A percentile compares a stretch with the other conserved stretches of the same genome.
phyloP scores from a whole-genome alignment of 2,113 vertebrate species.

The Phrynosoma platyrhinos region DNA sequence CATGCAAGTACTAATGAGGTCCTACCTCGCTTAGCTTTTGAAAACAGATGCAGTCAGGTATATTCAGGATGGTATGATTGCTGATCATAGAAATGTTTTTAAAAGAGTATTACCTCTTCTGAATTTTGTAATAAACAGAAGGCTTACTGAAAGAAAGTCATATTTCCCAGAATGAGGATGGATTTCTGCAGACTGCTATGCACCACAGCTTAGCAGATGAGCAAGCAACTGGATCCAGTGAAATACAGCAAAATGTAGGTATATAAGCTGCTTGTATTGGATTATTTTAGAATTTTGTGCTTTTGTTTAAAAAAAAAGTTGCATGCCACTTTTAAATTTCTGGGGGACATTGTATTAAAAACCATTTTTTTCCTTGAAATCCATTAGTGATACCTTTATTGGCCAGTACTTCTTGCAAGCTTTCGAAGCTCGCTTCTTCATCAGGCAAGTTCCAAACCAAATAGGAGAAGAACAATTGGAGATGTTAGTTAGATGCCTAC shows the following conservation, averaged over 20 bases:
- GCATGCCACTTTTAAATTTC: too few species aligned
- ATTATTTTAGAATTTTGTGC: not conserved
- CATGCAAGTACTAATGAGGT: too few species aligned
- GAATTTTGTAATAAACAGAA: conserved; percentile 54
- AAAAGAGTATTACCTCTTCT: not conserved
- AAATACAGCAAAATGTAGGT: conserved; percentile 72
- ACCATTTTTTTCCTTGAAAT: not conserved
- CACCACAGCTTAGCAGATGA: conserved; percentile 54
- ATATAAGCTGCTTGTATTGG: conserved; percentile 5
- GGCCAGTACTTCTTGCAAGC: too few species aligned
- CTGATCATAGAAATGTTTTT: not conserved
- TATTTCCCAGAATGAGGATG: conserved; percentile 39
- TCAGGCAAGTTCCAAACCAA: too few species aligned
- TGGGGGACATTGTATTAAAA: not conserved
- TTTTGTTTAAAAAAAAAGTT: not conserved
- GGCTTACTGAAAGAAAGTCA: conserved; percentile 53
- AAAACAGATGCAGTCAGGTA: too few species aligned
- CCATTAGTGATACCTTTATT: too few species aligned
- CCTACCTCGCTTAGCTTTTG: too few species aligned
- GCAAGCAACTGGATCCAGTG: conserved; percentile 40
- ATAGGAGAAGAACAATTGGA: too few species aligned
- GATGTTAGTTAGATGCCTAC: too few species aligned
- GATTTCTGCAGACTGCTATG: not conserved
- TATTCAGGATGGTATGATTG: too few species aligned
- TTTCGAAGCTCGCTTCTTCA: too few species aligned